These are phyloP conservation scores for Drosophila fuyamai DNA, from an alignment of 1,140 invertebrate species.

Conservation along the genomic window DNA sequence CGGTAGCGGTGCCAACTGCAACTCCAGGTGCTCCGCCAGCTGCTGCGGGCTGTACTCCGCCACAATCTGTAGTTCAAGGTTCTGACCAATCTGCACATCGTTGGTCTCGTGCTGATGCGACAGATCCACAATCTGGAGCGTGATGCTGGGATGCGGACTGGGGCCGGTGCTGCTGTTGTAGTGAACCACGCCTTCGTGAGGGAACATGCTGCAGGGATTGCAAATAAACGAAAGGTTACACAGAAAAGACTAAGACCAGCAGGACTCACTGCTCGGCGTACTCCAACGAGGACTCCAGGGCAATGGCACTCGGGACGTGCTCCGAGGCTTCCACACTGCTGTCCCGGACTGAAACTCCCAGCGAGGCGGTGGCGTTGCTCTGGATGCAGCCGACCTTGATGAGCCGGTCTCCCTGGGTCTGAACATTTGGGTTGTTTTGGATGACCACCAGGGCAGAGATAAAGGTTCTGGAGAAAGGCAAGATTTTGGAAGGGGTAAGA, in stretches of 20 bases:
- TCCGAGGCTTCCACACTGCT: conserved; percentile 49
- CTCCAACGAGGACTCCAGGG: conserved; percentile 75
- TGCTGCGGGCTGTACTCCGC: conserved; percentile 67
- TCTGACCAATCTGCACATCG: conserved; percentile 80
- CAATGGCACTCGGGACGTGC: conserved; percentile 71
- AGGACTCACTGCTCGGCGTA: conserved; percentile 66
- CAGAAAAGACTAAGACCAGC: no score
- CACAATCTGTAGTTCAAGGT: conserved; percentile 76
- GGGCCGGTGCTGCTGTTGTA: conserved; percentile 62
- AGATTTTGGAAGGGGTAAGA: conserved; percentile 29
- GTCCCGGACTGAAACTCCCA: conserved; percentile 31
- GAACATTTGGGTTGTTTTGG: conserved; percentile 88
- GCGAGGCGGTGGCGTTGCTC: conserved; percentile 61
- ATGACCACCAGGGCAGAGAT: conserved; percentile 87
- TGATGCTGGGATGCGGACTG: conserved; percentile 64
- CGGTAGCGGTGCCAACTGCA: conserved; percentile 64
- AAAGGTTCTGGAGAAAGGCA: conserved; percentile 85
- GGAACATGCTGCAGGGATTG: conserved; percentile 44
- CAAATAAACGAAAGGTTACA: no score
- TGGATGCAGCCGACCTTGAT: conserved; percentile 88
- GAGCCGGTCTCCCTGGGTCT: conserved; percentile 88
- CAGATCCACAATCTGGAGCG: conserved; percentile 74
- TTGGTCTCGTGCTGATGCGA: conserved; percentile 78
- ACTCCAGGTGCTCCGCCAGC: conserved; percentile 42
- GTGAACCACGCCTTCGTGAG: conserved; percentile 60